Evolutionary conservation across 2,888 invertebrate genomes (phyloP), one percentile per base, ranked within the genome.

Genomic region (Dromius quadrimaculatus): DNA sequence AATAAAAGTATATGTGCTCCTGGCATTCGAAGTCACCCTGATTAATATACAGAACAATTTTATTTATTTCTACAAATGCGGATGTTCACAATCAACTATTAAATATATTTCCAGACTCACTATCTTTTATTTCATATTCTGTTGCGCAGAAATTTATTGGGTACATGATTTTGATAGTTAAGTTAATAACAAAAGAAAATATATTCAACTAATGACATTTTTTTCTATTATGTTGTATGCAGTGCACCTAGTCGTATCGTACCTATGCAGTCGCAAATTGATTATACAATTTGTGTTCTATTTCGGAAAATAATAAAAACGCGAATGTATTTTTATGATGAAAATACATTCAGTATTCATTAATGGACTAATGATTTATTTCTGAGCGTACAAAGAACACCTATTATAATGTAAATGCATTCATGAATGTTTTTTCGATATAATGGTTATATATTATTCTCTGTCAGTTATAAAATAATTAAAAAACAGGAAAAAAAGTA

Each of bases 311-410:
- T 70, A 47, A 70, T 70, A 61, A 70, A 61, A 70, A 70, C 34
- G 36, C 43, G 38, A 62, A 62, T 61, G 38, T 70, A 70, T 70
- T 70, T 70, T 70, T 70, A 62, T 70, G 47, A 70, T 70, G 70
- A 70, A 70, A 70, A 70, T 50, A 62, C 69, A 69, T 69, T 69
- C 62, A 62, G 61, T 50, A 70, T 70, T 70, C 70, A 70, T 70
- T 70, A 70, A 70, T 70, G 70, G 61, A 61, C 70, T 70, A 70
- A 70, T 70, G 70, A 70, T 70, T 70, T 70, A 70, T 70, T 70
- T 70, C 70, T 70, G 70, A 70, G 38, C 70, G 70, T 70, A 70
- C 70, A 70, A 70, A 70, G 70, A 70, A 70, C 62, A 69, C 62
- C 70, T 70, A 70, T 70, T 70, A 70, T 70, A 70, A 70, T 70